Evolutionary conservation across 2,797 vertebrate species (phyloP), one percentile per base, ranked within the genome.

Genomic region (Cuniculus paca): DNA sequence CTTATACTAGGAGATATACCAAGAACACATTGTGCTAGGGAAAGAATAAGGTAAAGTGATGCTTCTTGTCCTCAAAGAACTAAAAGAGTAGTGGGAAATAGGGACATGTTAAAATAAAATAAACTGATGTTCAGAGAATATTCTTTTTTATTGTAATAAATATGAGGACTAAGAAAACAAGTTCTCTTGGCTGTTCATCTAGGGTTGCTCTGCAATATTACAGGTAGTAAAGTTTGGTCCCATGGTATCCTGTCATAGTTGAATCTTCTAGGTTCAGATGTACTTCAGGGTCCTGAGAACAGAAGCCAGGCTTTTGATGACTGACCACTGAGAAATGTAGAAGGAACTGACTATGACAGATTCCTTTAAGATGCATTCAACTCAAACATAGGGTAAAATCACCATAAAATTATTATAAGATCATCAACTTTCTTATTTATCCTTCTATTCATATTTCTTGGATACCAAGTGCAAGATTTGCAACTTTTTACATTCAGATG

Each of bases 401-500:
- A 50, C 26, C 28, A 70, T 63, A 80, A 34, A 82, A 82, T 93
- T 86, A 74, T 65, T 63, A 52, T 54, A 72, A 89, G 63, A 2
- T 34, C 9, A 50, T 80, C 1, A 4, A 56, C 48, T 48, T 72
- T 79, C 13, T 85, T 89, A 82, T 83, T 95, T 94, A 54, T 77
- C 11, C 5, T 61, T 78, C 14, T 52, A 54, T 45, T 86, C 52
- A 9, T 63, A 84, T 85, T 81, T 94, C 54, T 87, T 84, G 34
- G 39, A 4, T 82, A 87, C 28, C 24, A 36, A 80, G 58, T 61
- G 48, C 48, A 84, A 75, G 36, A 92, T 83, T 54, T 65, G 45
- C 24, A 87, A 88, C 81, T 95, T 95, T 87, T 87, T 45, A 63
- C n/a, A 89, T 95, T 83, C 48, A 74, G 17, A 86, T 79, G 65